These are phyloP conservation scores for Embidobia sp. DNA, from an alignment of 2,888 invertebrate genomes.

Conservation along the genomic window DNA sequence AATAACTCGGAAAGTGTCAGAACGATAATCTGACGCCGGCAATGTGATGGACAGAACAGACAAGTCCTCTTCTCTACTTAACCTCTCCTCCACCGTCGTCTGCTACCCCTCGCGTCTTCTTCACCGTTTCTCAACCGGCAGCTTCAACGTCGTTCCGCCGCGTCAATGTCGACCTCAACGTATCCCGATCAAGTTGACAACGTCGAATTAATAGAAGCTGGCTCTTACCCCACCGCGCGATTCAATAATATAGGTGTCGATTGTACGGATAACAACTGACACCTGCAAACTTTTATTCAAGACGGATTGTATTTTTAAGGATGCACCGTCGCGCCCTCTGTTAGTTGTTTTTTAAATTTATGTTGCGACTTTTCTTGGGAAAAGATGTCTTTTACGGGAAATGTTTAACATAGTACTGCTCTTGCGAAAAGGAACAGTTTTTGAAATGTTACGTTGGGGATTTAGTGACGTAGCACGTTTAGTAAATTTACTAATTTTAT, in stretches of 20 bases:
- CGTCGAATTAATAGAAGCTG: conserved; percentile 61
- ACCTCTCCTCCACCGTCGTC: conserved; percentile 67
- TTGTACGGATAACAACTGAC: conserved; percentile 44
- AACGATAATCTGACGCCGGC: conserved; percentile 82
- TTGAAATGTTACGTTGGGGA: no score
- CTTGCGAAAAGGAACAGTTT: no score
- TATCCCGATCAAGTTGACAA: conserved; percentile 60
- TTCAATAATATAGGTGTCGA: conserved; percentile 57
- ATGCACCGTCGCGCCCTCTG: background rate
- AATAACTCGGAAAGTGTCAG: conserved; percentile 82
- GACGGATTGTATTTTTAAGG: background rate
- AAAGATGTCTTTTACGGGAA: no score
- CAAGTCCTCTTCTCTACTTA: conserved; percentile 68
- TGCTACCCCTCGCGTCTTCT: conserved; percentile 55
- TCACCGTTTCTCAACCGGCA: conserved; percentile 59
- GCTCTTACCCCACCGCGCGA: conserved; percentile 41
- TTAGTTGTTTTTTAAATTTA: no score
- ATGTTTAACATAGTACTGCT: no score
- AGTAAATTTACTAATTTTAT: no score
- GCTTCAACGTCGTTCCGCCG: conserved; percentile 63
- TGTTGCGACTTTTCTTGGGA: no score
- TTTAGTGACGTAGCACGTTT: no score
- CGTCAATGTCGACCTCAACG: conserved; percentile 59
- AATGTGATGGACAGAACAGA: conserved; percentile 77
- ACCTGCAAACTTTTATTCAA: conserved; percentile 21